phyloP scores from a whole-genome alignment of 1,140 invertebrate species.

The Nasonia longicornis region DNA sequence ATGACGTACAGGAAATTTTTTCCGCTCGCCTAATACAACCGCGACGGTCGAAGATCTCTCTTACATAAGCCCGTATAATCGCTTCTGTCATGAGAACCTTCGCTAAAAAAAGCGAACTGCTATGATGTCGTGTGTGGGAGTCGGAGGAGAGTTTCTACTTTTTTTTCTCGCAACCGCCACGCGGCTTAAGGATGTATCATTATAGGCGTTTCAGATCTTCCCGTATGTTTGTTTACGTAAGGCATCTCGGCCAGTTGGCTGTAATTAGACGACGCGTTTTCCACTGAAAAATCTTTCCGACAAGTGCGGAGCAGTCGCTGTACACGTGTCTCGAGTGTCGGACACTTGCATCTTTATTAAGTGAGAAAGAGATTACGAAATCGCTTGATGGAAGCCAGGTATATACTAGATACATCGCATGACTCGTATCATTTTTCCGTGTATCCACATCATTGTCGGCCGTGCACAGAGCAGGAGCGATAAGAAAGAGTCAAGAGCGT shows the following conservation, averaged over 20 bases:
- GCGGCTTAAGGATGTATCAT: background rate
- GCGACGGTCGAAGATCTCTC: background rate
- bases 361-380: background rate
- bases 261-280: conserved; percentile 6
- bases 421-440: background rate
- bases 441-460: background rate
- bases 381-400: background rate
- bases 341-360: background rate
- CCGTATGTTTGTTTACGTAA: background rate
- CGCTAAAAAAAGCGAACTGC: conserved; percentile 24
- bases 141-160: conserved; percentile 8
- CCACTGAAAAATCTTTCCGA: background rate
- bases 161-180: background rate
- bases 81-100: conserved; percentile 30
- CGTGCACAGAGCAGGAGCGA: background rate
- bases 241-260: background rate
- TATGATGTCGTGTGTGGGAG: conserved; percentile 15
- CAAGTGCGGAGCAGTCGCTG: background rate
- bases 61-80: conserved; percentile 39
- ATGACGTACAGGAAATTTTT: background rate
- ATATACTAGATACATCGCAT: background rate
- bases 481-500: no score
- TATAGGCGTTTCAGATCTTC: background rate
- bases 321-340: background rate
- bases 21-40: background rate